Conservation (phyloP, 1,140 invertebrate species). For the Sinonovacula constricta region DNA sequence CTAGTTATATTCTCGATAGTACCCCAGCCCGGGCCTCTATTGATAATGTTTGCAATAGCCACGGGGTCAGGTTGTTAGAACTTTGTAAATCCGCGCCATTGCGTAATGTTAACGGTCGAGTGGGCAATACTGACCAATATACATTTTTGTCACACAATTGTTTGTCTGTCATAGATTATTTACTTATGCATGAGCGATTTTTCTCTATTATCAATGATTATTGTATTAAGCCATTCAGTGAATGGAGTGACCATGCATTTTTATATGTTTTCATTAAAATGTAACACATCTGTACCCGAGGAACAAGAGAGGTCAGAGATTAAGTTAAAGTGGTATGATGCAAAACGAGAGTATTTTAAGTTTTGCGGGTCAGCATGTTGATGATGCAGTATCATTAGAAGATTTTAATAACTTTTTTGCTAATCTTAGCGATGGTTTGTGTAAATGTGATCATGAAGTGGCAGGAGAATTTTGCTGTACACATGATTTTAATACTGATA, state of each 20-base stretch:
- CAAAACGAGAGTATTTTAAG: background rate
- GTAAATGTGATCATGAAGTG: background rate
- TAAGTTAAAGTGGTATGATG: constrained; percentile 3
- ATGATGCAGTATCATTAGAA: background rate
- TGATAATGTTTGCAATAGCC: background rate
- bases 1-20: background rate
- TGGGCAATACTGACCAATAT: background rate
- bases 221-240: background rate
- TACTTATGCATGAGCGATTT: background rate
- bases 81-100: background rate
- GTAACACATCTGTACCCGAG: background rate
- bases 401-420: constrained; percentile 7
- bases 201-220: constrained; percentile 5
- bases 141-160: background rate
- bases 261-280: background rate
- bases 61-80: constrained; percentile 3
- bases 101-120: constrained; percentile 10
- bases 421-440: constrained; percentile 1
- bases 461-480: constrained; percentile 6
- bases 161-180: constrained; percentile 4
- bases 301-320: background rate
- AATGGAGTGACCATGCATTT: background rate
- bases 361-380: background rate
- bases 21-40: constrained; percentile 1
- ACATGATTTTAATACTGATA: constrained; percentile 9